phyloP scores from a whole-genome alignment of 2,797 vertebrate species.

The Silurus aristotelis region DNA sequence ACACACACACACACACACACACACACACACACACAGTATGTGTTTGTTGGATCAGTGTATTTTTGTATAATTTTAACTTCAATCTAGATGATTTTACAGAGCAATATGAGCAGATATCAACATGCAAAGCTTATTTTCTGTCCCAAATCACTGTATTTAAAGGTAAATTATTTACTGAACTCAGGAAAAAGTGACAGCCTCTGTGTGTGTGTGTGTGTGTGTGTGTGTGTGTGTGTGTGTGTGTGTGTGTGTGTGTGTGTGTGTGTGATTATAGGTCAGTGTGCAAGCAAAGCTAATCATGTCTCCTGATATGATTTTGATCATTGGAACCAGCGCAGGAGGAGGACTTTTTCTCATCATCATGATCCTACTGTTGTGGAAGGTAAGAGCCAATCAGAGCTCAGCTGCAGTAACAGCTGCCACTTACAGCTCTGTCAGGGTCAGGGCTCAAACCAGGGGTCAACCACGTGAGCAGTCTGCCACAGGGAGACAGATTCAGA shows the following conservation, averaged over 20 bases:
- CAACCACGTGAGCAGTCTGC: too few species aligned
- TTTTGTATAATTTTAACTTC: too few species aligned
- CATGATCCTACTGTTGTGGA: slow-evolving; percentile 64
- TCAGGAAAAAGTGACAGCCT: neutral
- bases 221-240: neutral
- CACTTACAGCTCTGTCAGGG: neutral
- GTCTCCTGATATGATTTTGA: slow-evolving; percentile 34
- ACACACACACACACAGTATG: too few species aligned
- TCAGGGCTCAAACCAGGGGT: too few species aligned
- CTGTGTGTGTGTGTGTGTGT: neutral
- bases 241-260: slow-evolving; percentile 16
- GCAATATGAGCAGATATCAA: too few species aligned
- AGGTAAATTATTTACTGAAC: too few species aligned
- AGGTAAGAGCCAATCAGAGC: slow-evolving; percentile 59
- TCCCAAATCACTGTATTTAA: too few species aligned
- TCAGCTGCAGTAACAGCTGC: neutral
- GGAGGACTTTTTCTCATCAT: slow-evolving; percentile 65
- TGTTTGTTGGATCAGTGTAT: too few species aligned
- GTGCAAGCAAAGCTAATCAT: slow-evolving; percentile 62
- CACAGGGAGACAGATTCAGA: too few species aligned
- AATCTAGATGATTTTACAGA: too few species aligned
- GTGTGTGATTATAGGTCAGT: slow-evolving; percentile 55
- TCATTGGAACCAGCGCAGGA: slow-evolving; percentile 55
- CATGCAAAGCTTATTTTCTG: too few species aligned
- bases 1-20: neutral